Conservation (phyloP, 2,888 invertebrate species). For the Trichogramma evanescens region DNA sequence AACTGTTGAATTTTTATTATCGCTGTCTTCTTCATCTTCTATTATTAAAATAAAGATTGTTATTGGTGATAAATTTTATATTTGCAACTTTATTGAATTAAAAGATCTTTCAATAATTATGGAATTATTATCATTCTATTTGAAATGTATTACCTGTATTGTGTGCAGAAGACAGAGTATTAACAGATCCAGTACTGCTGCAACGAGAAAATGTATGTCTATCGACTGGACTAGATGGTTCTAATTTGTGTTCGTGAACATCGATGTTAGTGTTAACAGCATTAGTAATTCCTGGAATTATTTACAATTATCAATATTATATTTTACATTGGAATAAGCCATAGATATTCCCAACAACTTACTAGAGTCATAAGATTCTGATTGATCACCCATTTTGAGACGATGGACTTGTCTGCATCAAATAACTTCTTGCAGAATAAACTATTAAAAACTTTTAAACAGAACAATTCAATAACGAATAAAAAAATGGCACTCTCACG, state of each 20-base stretch:
- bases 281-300: not conserved
- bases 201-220: constrained; percentile 62
- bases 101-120: too few relatives aligned
- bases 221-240: constrained; percentile 56
- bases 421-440: too few relatives aligned
- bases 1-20: constrained; percentile 57
- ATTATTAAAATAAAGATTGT: constrained; percentile 22
- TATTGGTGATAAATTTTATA: not conserved
- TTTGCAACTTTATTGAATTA: not conserved
- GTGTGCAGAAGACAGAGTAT: constrained; percentile 72
- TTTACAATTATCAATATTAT: too few relatives aligned
- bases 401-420: too few relatives aligned
- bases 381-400: constrained; percentile 19
- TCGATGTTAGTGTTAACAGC: constrained; percentile 34
- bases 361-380: constrained; percentile 15
- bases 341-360: not conserved
- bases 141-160: constrained; percentile 58
- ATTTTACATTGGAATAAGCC: too few relatives aligned
- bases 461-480: too few relatives aligned
- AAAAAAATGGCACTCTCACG: too few relatives aligned
- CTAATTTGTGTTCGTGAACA: constrained; percentile 48
- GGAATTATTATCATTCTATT: not conserved
- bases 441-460: too few relatives aligned
- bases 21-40: constrained; percentile 48
- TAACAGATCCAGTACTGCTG: constrained; percentile 71